Base-by-base conservation (phyloP, 2,113 vertebrate species). In the Phylloscopus trochilus region DNA sequence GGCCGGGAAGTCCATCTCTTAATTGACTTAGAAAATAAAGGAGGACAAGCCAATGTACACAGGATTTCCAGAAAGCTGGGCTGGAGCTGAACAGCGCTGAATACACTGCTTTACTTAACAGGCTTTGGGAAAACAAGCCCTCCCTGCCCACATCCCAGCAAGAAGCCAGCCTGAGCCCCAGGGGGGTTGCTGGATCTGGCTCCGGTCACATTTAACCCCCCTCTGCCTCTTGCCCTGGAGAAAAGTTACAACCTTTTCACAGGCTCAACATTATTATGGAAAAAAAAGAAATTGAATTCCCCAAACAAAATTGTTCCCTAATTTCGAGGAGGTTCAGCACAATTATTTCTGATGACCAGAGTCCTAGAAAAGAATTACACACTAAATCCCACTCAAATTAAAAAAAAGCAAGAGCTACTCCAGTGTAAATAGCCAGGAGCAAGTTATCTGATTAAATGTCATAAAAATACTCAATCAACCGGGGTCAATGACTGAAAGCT, bases 1-100 rank as follows among this genome's bases (percentile, higher is more conserved):
- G 62, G 51, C 59, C 20, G 55, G 51, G 31, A 74, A 80, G 23
- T 17, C 41, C 67, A 51, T 35, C 39, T 1, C n/a, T 80, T 90
- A 77, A 90, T 56, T 74, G 59, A 67, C 23, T 15, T 23, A 15
- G 64, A 80, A 80, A 89, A 72, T 11, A 86, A 83, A 68, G 0
- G 7, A 74, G 69, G 62, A 41, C 53, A 41, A 85, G 91, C 77
- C 94, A 87, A 22, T 0, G 22, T 41, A 78, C 79, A 77, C 89
- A 95, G 83, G 77, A 69, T 82, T 92, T 92, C 83, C 94, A 92
- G 87, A 81, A 67, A 87, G 89, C 95, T 37, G 26, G 77, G 92
- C 95, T 89, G 86, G 51, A 90, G 86, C 76, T 66, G 79, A 88
- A 13, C 88, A 80, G 70, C 11, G 0, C 82, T 66, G 51, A 85